Conservation (phyloP, 2,113 vertebrate genomes). For the Bambusicola thoracicus region DNA sequence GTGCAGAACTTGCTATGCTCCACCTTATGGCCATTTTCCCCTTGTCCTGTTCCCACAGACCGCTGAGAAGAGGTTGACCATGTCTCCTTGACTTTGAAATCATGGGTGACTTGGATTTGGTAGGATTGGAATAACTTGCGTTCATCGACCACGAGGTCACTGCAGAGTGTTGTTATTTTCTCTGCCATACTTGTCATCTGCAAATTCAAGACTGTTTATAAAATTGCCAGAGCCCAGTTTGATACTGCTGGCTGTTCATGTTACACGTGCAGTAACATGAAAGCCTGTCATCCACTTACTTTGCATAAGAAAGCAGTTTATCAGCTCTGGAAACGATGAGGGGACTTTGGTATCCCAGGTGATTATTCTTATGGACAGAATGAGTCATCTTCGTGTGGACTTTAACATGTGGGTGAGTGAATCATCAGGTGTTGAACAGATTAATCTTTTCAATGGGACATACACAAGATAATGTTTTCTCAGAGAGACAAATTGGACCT, state of each 20-base stretch:
- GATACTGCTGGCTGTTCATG: rapidly evolving
- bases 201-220: neutral
- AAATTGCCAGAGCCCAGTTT: neutral
- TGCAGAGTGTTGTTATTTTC: rapidly evolving
- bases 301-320: neutral
- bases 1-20: too few relatives aligned
- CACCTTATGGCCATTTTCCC: too few relatives aligned
- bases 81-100: too few relatives aligned
- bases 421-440: constrained; percentile 71
- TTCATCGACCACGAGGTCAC: neutral
- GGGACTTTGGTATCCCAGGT: constrained; percentile 52
- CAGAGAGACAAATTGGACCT: neutral
- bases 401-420: constrained; percentile 52
- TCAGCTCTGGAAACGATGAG: constrained; percentile 61
- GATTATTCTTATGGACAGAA: constrained; percentile 23
- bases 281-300: neutral
- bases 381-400: constrained; percentile 68
- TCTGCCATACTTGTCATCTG: neutral
- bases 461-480: neutral
- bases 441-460: constrained; percentile 34
- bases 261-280: rapidly evolving
- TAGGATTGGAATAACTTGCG: neutral
- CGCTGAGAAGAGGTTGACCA: too few relatives aligned
- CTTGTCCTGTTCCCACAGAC: too few relatives aligned
- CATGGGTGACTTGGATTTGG: neutral